Evolutionary conservation across 2,888 invertebrate genomes (phyloP), one percentile per base, ranked within the genome.

Genomic region (Agrotis ipsilon): DNA sequence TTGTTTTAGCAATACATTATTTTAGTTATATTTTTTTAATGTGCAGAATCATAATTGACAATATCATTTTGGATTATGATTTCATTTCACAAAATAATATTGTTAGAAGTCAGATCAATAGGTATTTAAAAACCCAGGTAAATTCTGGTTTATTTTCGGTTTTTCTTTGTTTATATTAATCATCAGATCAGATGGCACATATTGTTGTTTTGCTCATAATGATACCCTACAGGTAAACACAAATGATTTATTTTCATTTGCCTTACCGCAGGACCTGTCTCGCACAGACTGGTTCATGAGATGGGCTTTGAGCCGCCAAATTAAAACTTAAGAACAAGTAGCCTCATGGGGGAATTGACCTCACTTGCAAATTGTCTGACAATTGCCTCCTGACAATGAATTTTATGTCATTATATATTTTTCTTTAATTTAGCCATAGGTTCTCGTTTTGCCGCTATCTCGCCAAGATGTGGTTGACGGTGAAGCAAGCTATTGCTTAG

Each of bases 241-340:
- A 39, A 68, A 24, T 27, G 19, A 24, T 68, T 27, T 21, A 46
- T 61, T 39, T 69, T 61, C 14, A 21, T 43, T 45, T 39, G 39
- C 14, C 13, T n/a, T 43, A 48, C 19, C 39, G n/a, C 21, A n/a
- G 57, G 43, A n/a, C 48, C 54, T 16, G 46, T 18, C 39, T 43
- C 21, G 18, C 59, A 14, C 54, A 46, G 19, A 60, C 27, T 59
- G 74, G 73, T 73, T 73, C 60, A 76, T 60, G 55, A 51, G 55
- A 18, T 55, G 14, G 64, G 46, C 49, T 54, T 19, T 11, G 62
- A 63, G 39, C 1, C 54, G 43, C 62, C 27, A 66, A 48, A 78
- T 73, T 43, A 60, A 58, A 27, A 27, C 63, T 55, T 9, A 3
- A 45, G 6, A 18, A 27, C 7, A 7, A 16, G 16, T n/a, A 14